These are phyloP conservation scores for Serranochromis macrocephalus DNA, from an alignment of 2,113 vertebrate species.

Conservation along the genomic window DNA sequence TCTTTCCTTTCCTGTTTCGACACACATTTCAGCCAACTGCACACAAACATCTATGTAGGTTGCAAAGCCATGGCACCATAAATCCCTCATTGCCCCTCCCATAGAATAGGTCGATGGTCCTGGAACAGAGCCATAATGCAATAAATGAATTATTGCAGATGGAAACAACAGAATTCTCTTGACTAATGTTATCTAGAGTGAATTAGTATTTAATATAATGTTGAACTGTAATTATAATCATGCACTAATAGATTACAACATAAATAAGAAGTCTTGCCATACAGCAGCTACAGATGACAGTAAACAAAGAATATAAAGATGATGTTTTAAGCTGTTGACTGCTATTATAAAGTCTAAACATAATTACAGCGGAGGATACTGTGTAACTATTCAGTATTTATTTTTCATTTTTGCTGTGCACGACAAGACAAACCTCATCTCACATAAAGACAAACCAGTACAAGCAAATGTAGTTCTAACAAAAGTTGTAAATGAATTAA, in stretches of 20 bases:
- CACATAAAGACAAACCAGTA: background rate
- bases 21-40: background rate
- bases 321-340: background rate
- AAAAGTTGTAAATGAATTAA: rapidly evolving
- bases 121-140: background rate
- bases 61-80: background rate
- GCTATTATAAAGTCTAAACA: rapidly evolving
- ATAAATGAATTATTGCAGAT: background rate
- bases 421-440: background rate
- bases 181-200: background rate
- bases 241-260: background rate
- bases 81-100: background rate
- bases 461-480: background rate
- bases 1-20: background rate
- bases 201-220: background rate
- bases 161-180: background rate
- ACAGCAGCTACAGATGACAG: background rate
- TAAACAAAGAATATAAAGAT: background rate
- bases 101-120: background rate
- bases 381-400: background rate
- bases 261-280: background rate
- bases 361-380: background rate
- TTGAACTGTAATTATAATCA: background rate
- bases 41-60: background rate
- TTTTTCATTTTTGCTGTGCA: background rate